phyloP scores from a whole-genome alignment of 53 echinoderm and acorn worm species.

The Henricia sp. region DNA sequence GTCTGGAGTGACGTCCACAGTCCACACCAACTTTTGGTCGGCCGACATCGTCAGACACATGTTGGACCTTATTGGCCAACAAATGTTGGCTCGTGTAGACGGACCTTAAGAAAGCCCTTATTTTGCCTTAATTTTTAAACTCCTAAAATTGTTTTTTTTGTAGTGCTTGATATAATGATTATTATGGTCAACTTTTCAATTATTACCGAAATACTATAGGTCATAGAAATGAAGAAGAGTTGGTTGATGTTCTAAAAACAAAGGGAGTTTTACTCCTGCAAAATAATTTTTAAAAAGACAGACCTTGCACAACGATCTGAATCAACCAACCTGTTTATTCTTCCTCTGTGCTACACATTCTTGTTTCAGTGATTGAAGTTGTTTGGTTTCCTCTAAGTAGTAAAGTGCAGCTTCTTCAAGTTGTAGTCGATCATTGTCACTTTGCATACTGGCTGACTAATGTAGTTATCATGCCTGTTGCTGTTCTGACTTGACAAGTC shows the following conservation, averaged over 20 bases:
- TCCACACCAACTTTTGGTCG: too few relatives aligned
- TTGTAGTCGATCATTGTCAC: neutral
- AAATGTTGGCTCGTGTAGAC: too few relatives aligned
- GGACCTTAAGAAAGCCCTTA: too few relatives aligned
- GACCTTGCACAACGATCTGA: neutral
- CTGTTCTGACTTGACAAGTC: neutral
- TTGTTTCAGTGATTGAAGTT: constrained; percentile 37
- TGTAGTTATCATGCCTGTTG: neutral
- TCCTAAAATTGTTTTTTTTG: too few relatives aligned
- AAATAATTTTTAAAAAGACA: neutral
- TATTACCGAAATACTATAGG: neutral
- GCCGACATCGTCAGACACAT: too few relatives aligned
- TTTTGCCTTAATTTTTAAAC: too few relatives aligned
- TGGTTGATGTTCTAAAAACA: neutral
- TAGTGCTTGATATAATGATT: neutral
- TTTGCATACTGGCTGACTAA: neutral
- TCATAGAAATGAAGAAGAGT: neutral
- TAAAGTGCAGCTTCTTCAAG: constrained; percentile 34
- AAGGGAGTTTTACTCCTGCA: neutral
- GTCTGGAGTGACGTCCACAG: too few relatives aligned
- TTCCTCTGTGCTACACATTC: constrained; percentile 10
- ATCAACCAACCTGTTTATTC: constrained; percentile 18
- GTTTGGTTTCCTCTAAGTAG: constrained; percentile 59
- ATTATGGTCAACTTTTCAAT: neutral
- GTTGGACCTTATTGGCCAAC: too few relatives aligned